Evolutionary conservation across 2,888 invertebrate genomes (phyloP), one percentile per base, ranked within the genome.

Genomic region (Axea sp.): DNA sequence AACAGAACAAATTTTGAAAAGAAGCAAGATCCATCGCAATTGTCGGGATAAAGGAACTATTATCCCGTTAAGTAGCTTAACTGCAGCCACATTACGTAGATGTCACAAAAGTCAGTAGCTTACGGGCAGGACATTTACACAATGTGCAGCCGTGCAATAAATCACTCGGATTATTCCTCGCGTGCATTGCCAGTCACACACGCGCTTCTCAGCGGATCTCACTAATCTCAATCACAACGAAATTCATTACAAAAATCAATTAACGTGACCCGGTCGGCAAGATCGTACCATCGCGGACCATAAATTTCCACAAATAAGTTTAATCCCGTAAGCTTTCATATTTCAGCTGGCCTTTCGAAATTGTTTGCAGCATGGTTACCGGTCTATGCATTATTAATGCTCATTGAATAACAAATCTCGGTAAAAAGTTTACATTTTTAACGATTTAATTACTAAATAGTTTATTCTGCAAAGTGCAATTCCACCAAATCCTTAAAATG

Each of bases 221-320:
- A 12, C 53, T 8, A 35, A 43, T 49, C 30, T 28, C 55, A 39
- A 67, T 45, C 64, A 3, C 39, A 12, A 47, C 45, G 3, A 43
- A 64, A 53, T 64, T 64, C 64, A 47, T 57, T 47, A 67, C 15
- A 6, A 60, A 51, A 68, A 53, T 68, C 53, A 51, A 68, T 68
- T 59, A 51, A 59, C 41, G 11, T 59, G 41, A 19, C 49, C 31
- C 9, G 26, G 33, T 15, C 37, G 30, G 2, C 22, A 9, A 30
- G 41, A n/a, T 28, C 26, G 17, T 3, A 3, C 28, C 65, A 45
- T 30, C 45, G 55, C 65, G 7, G 24, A 9, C 30, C 39, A 67
- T 67, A 57, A 57, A 67, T 67, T 67, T 57, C 39, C 67, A 57
- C 57, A 57, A 67, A 45, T 43, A 57, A 47, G 39, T 17, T 26